Evolutionary conservation across 1,140 invertebrate genomes (phyloP), one percentile per base, ranked within the genome.

Genomic region (Caenorhabditis latens): DNA sequence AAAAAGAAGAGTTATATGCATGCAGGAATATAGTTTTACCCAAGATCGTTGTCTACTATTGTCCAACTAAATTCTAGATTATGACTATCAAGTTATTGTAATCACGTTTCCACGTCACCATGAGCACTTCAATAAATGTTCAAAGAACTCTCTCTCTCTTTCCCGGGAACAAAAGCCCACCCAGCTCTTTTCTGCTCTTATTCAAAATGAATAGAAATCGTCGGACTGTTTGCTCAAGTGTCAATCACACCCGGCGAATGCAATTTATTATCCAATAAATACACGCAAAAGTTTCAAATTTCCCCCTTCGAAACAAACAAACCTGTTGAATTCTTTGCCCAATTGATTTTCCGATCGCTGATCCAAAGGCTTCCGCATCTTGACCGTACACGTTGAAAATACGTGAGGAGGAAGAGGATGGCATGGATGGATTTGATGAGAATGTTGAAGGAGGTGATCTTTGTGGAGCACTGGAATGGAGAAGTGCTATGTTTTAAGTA

Each of bases 231-330:
- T 84, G 55, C 53, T 11, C 61, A 50, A 79, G 71, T 79, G 46
- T 79, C 71, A 79, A 79, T 79, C 46, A 11, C 42, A 9, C 8
- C 19, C 19, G 7, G 16, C 65, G 24, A 14, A 19, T 32, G 21
- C 61, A 21, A 13, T 21, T 32, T 42, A 43, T 50, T 11, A 24
- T 79, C 43, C 46, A 42, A 48, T 50, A 48, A 79, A 79, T 50
- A 79, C 71, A 53, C 71, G 71, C 46, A 79, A 79, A 48, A 79
- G 71, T 79, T 79, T 79, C 71, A 79, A 50, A 79, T 79, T 79
- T 79, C 71, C 19, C 40, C 4, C n/a, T 21, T 8, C 43, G 32
- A 6, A 24, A 43, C 32, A 79, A 11, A 79, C 71, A 79, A 79
- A 79, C 71, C 71, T 79, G 71, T 50, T 79, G 71, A 50, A 79